These are phyloP conservation scores for Malurus cyaneus DNA, from an alignment of 2,113 vertebrate genomes.

Conservation along the genomic window DNA sequence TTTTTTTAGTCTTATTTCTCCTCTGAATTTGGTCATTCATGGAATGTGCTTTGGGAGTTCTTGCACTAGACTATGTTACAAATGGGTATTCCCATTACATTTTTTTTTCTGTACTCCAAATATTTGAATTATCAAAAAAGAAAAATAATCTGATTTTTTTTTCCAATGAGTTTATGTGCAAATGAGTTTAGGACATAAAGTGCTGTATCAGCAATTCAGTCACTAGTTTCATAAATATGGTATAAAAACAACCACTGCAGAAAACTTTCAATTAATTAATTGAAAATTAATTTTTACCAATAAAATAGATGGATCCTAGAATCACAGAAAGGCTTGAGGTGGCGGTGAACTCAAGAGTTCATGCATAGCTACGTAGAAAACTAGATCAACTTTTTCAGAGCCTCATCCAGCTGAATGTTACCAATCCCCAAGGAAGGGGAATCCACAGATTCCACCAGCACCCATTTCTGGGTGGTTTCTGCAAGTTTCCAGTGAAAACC, in stretches of 20 bases:
- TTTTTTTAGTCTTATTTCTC: not conserved
- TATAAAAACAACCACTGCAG: not conserved
- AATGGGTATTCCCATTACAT: fast-evolving
- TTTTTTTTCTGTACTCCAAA: not conserved
- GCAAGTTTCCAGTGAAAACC: not conserved
- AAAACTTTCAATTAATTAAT: not conserved
- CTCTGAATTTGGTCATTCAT: not conserved
- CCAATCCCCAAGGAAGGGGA: not conserved
- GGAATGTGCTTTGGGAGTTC: not conserved
- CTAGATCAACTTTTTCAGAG: not conserved
- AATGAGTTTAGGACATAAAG: not conserved
- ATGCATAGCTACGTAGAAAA: not conserved
- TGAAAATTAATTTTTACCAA: too few relatives aligned
- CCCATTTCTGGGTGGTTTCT: not conserved
- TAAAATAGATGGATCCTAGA: not conserved
- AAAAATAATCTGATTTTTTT: not conserved
- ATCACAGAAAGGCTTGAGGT: not conserved
- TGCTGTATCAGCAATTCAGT: not conserved
- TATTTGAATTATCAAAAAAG: not conserved
- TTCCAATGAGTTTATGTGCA: not conserved
- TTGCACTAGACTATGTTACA: not conserved
- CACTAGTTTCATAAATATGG: not conserved
- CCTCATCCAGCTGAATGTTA: not conserved
- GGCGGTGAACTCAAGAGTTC: not conserved
- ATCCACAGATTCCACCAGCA: not conserved